phyloP scores from a whole-genome alignment of 2,113 vertebrate species.

The Dinomys branickii region DNA sequence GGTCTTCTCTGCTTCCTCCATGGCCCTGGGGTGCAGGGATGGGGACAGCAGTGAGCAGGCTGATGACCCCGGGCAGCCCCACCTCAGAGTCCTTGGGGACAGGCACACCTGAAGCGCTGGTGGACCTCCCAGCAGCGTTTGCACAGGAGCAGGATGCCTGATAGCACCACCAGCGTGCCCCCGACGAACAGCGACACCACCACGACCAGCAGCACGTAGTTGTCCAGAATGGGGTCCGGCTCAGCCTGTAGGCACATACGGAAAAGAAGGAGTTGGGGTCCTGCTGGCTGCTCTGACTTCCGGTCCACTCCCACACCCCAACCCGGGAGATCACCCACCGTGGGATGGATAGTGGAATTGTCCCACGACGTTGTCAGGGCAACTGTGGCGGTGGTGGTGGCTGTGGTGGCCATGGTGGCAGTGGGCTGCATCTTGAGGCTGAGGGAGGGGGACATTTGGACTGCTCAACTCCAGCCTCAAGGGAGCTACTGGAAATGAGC shows the following conservation, averaged over 20 bases:
- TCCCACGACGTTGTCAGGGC: slow-evolving; percentile 86
- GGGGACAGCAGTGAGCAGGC: neutral
- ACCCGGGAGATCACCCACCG: slow-evolving; percentile 87
- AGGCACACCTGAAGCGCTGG: slow-evolving; percentile 89
- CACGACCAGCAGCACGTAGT: slow-evolving; percentile 92
- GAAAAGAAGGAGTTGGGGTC: neutral
- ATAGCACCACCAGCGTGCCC: slow-evolving; percentile 91
- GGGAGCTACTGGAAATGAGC: neutral
- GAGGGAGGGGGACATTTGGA: neutral
- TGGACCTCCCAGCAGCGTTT: slow-evolving; percentile 90
- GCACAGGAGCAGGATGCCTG: slow-evolving; percentile 92
- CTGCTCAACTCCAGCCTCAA: slow-evolving; percentile 15
- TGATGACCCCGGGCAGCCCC: neutral
- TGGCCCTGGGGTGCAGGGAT: slow-evolving; percentile 85
- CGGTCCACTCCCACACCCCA: no score
- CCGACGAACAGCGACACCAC: slow-evolving; percentile 94
- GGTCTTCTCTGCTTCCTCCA: slow-evolving; percentile 95
- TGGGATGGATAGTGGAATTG: slow-evolving; percentile 91
- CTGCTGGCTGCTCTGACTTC: fast-evolving
- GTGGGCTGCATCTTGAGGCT: slow-evolving; percentile 76
- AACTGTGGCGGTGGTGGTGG: neutral
- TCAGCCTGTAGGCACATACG: slow-evolving; percentile 69
- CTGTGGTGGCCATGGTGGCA: slow-evolving; percentile 65
- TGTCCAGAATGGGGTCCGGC: slow-evolving; percentile 87
- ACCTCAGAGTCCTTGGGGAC: no score